Base-by-base conservation (phyloP, 1,140 invertebrate species). In the Meloidogyne floridensis region DNA sequence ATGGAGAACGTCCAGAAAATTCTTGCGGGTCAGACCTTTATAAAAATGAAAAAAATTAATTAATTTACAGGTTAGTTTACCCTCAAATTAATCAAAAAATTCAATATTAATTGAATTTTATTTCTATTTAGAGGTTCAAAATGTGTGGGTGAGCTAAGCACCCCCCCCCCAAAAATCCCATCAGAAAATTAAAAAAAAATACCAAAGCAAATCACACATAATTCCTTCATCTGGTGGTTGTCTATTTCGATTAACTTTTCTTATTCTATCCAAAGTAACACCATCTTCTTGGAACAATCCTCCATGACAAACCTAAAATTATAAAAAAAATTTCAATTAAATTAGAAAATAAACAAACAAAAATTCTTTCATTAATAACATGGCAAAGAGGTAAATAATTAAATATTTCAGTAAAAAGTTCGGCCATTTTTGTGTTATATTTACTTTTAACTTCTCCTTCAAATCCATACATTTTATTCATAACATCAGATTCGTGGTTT, bases 401-500 rank as follows among this genome's bases (percentile, higher is more conserved):
- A 91, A 98, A 99, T 11, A 99, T 95, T 92, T 98, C 96, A 8
- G 96, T 98, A 91, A 99, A 99, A 11, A 98, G 92, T 81, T 98
- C 94, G 0, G 95, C 94, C 96, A 99, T 98, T 90, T 96, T 94
- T 18, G 93, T 91, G 3, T 94, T 94, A 87, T 92, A 99, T 91
- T 99, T 99, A 7, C 94, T 93, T 88, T 95, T 96, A 0, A 98
- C 96, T 92, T 99, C 97, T 3, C 96, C 96, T 87, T 96, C 94
- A 92, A 99, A 98, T 20, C 97, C 97, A 91, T 98, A 99, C 94
- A 98, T 97, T 91, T 98, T 95, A 92, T 99, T 99, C 97, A 99
- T 99, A 15, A 94, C 96, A 32, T 94, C 93, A 32, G 56, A 87
- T 95, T 97, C 81, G 91, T 99, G 97, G 91, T 99, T 99, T 54